Base-by-base conservation (phyloP, 2,888 invertebrate species). In the Campoplex nolae region DNA sequence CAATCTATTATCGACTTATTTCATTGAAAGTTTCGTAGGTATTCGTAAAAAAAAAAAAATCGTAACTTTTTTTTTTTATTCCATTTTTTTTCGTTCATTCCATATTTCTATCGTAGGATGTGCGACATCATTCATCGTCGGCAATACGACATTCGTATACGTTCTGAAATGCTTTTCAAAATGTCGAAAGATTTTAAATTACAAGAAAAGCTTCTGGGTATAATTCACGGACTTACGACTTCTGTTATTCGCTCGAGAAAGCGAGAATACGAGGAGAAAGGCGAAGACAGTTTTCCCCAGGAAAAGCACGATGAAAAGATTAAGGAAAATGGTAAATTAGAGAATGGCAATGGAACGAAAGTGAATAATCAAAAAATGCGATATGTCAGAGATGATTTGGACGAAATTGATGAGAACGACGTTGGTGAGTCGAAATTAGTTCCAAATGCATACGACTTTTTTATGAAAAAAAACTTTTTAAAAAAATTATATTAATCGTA, bases 51-150 rank as follows among this genome's bases (percentile, higher is more conserved):
- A 38, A 38, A 23, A 23, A 23, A 23, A 23, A 23, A 23, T n/a
- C 23, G 23, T 23, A 23, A 23, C 23, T 23, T 23, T 23, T 23
- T 23, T 38, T 38, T 38, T 6, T 3, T 38, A 38, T 38, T 4
- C 1, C 38, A 38, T 38, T 38, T 3, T 38, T 4, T 38, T 38
- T 38, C 23, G 23, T 23, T 23, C 23, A 32, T 62, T 54, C 54
- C 16, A 23, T 38, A 6, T 54, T 68, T 23, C 70, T 62, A 73
- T 79, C 81, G 88, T 87, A 96, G 95, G 86, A 94, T 96, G 95
- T 96, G 96, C 90, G 95, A 95, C 88, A 95, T 96, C 74, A 92
- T 96, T 16, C 96, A 96, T 89, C 93, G 94, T 88, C 93, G 96
- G 65, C 95, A 95, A 65, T 95, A 95, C 90, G 95, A 95, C 89